Base-by-base conservation (phyloP, 2,888 invertebrate genomes). In the Drosophila austrosaltans region DNA sequence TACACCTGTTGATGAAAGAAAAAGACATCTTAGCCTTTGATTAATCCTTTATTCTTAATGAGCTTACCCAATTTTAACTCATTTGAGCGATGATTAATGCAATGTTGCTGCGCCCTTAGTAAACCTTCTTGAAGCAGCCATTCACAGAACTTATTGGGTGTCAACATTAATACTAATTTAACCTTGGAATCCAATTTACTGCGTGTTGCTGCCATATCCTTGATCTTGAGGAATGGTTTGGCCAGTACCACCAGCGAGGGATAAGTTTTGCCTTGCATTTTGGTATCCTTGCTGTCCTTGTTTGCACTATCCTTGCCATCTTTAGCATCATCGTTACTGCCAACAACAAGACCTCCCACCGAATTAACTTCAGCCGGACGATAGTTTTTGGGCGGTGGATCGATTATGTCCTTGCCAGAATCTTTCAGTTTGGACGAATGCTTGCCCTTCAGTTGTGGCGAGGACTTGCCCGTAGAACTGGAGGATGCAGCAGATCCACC, bases 41-140 rank as follows among this genome's bases (percentile, higher is more conserved):
- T 2, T 0, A 2, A 0, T 22, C 1, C 2, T n/a, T 12, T 4
- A 7, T 10, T 3, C 3, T 0, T 3, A 1, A 22, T 1, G 1
- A 3, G 25, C 62, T 90, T 67, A 93, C 95, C 96, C 5, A 97
- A 92, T 90, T 97, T 97, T 0, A 97, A 93, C 81, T 96, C 96
- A 72, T 94, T 94, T 61, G 93, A 93, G 1, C 94, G 92, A 90
- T 97, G 97, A 62, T 95, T 92, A 0, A 93, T 93, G 87, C 97
- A 97, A 91, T 94, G 94, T 90, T 97, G 97, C 87, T 97, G 96
- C 0, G 96, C 95, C 40, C 96, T 94, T 2, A 97, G 94, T 1
- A 97, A 91, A 0, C 97, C 97, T 90, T 96, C 96, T 89, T 97
- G 97, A 69, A 97, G 96, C 61, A 97, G 93, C 97, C 97, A 97